A percentile compares a stretch with the other conserved stretches of the same genome.
These are phyloP conservation scores for Marmota flaviventris DNA, from an alignment of 2,113 vertebrate species.

Conservation along the genomic window DNA sequence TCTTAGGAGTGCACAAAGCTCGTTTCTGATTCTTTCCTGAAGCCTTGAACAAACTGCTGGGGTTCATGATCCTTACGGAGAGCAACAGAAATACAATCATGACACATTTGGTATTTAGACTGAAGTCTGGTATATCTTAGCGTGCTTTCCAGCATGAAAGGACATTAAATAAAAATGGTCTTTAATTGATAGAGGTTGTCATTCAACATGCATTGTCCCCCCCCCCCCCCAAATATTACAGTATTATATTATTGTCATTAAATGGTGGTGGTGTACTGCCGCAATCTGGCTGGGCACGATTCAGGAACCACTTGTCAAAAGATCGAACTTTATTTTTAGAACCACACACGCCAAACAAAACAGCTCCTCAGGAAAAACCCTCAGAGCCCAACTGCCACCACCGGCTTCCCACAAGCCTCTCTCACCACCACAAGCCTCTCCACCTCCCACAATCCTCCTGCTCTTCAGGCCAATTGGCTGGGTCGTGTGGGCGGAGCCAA, in stretches of 20 bases:
- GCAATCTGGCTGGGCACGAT: too few species aligned
- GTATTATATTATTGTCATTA: not conserved
- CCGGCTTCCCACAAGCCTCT: too few species aligned
- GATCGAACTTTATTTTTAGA: too few species aligned
- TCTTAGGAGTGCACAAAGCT: not conserved
- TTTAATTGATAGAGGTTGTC: not conserved
- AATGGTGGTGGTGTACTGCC: not conserved
- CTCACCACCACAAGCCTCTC: too few species aligned
- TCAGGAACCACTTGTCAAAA: too few species aligned
- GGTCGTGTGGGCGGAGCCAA: too few species aligned
- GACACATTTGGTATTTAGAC: not conserved
- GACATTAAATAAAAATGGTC: not conserved
- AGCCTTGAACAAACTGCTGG: not conserved
- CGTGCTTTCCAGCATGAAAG: not conserved
- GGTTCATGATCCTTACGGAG: too few species aligned
- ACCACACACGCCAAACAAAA: too few species aligned
- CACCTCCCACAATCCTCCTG: too few species aligned
- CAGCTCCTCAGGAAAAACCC: too few species aligned
- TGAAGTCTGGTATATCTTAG: not conserved
- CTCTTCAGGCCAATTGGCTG: too few species aligned
- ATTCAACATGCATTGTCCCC: not conserved
- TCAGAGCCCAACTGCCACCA: too few species aligned
- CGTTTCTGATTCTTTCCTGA: not conserved
- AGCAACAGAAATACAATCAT: not conserved
- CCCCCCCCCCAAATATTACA: not conserved